Evolutionary conservation across 1,140 invertebrate species (phyloP).

Genomic region (Musca vetustissima): DNA sequence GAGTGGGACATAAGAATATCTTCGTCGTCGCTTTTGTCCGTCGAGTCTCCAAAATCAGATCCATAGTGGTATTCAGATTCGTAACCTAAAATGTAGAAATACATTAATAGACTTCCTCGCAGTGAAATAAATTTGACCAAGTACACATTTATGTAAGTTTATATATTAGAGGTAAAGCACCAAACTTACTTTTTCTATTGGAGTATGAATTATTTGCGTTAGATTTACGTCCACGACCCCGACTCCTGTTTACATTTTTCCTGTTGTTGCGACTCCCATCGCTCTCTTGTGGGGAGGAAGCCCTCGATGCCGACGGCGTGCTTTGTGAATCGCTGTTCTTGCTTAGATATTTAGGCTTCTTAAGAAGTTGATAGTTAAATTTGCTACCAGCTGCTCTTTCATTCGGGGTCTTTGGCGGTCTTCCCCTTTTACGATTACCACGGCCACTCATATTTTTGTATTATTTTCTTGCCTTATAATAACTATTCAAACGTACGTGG

Average conservation of each 20-base stretch:
- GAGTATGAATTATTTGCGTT: constrained; percentile 54
- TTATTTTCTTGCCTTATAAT: too few relatives aligned
- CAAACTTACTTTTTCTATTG: constrained; percentile 61
- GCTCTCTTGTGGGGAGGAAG: constrained; percentile 70
- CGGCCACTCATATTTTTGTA: constrained; percentile 60
- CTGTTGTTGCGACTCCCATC: constrained; percentile 64
- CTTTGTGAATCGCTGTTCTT: constrained; percentile 69
- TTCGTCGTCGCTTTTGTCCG: constrained; percentile 73
- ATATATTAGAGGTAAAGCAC: too few relatives aligned
- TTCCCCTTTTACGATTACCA: constrained; percentile 77
- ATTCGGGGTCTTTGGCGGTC: constrained; percentile 84
- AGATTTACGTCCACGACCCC: constrained; percentile 58
- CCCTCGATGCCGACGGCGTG: constrained; percentile 75
- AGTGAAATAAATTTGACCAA: neutral
- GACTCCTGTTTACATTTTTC: constrained; percentile 55
- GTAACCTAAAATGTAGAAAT: constrained; percentile 62
- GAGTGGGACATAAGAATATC: constrained; percentile 71
- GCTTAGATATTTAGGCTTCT: constrained; percentile 88
- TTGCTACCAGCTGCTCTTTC: constrained; percentile 79
- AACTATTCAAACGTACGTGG: too few relatives aligned
- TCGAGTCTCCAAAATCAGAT: constrained; percentile 84
- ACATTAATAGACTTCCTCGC: too few relatives aligned
- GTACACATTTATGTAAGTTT: too few relatives aligned
- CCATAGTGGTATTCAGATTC: constrained; percentile 89
- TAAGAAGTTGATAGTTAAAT: constrained; percentile 84